Percentiles rank a stretch among this genome's conserved stretches.
Conservation (phyloP, 2,113 vertebrate species). For the Brevimyrus niger region DNA sequence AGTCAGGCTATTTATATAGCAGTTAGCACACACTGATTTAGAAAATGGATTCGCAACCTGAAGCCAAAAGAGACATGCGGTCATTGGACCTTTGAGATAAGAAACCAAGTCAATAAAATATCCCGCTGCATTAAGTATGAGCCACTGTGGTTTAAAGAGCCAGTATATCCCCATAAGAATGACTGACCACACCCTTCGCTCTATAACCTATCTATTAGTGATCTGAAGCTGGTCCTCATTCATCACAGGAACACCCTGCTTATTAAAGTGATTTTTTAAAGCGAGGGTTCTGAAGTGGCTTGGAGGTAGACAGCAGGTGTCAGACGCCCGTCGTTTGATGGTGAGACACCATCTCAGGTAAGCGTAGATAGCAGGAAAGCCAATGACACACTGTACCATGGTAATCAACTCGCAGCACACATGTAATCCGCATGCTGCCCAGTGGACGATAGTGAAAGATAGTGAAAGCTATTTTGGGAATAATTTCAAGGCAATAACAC, state of each 20-base stretch:
- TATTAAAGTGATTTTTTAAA: neutral
- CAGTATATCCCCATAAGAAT: neutral
- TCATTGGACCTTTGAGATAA: neutral
- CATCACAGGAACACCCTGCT: neutral
- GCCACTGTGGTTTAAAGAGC: neutral
- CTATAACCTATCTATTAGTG: neutral
- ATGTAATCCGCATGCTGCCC: neutral
- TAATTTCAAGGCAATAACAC: neutral
- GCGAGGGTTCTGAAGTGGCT: neutral
- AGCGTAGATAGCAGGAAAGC: neutral
- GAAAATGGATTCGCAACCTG: neutral
- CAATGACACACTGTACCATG: neutral
- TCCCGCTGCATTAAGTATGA: neutral
- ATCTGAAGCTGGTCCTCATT: neutral
- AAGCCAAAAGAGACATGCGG: neutral
- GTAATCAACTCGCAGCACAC: neutral
- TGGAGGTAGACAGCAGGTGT: neutral
- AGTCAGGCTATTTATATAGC: neutral
- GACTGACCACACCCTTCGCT: neutral
- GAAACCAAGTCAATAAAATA: neutral
- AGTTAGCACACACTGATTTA: neutral
- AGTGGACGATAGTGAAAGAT: neutral
- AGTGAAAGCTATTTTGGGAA: neutral
- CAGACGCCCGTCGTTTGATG: neutral
- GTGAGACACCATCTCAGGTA: neutral